Percentiles rank a stretch among this genome's conserved stretches.
These are phyloP conservation scores for Delia radicum DNA, from an alignment of 1,140 invertebrate species.

Conservation along the genomic window DNA sequence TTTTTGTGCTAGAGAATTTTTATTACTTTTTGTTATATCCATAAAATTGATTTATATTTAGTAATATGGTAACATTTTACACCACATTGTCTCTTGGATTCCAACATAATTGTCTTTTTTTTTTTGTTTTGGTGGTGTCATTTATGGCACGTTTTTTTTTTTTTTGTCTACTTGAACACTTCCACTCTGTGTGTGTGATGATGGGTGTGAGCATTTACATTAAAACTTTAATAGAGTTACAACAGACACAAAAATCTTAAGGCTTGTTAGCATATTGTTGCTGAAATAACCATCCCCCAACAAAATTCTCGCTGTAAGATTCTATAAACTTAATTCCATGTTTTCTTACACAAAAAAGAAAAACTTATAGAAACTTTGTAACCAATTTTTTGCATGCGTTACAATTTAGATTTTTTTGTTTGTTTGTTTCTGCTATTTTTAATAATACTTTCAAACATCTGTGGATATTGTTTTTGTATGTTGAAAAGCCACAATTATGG, in stretches of 20 bases:
- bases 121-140: background rate
- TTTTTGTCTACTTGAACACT: background rate
- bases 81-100: background rate
- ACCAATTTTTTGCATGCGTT: background rate
- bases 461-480: background rate
- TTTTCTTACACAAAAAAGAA: background rate
- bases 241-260: background rate
- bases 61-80: background rate
- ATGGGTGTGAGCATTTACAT: background rate
- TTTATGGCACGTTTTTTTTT: background rate
- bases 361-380: background rate
- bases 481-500: background rate
- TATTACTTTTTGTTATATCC: background rate
- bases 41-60: background rate
- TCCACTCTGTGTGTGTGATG: background rate
- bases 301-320: background rate
- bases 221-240: background rate
- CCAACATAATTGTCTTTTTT: background rate
- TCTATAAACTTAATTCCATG: background rate
- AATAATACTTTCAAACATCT: conserved; percentile 2
- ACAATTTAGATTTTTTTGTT: background rate
- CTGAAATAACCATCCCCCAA: background rate
- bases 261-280: background rate
- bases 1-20: no score
- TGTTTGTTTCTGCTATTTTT: background rate